Conservation (phyloP, 2,797 vertebrate genomes). For the Cephalopachus bancanus region DNA sequence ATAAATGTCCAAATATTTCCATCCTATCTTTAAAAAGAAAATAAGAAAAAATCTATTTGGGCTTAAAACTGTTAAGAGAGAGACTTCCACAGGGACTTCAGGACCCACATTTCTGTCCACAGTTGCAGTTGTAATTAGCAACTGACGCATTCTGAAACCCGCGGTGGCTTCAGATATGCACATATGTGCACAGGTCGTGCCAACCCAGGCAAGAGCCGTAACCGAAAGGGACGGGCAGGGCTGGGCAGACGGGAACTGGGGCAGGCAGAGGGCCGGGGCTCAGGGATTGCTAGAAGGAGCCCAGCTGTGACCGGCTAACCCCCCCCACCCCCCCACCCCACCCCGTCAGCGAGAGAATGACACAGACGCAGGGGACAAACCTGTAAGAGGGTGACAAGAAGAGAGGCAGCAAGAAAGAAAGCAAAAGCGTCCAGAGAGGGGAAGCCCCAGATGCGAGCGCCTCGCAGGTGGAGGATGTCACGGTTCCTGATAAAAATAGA, state of each 20-base stretch:
- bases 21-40: not conserved
- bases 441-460: slow-evolving; percentile 69
- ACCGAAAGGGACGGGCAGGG: not conserved
- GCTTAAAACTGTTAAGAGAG: slow-evolving; percentile 33
- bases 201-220: not conserved
- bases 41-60: not conserved
- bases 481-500: slow-evolving; percentile 77
- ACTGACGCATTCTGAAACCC: slow-evolving; percentile 72
- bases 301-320: slow-evolving; percentile 60
- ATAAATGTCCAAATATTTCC: not conserved
- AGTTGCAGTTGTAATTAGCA: slow-evolving; percentile 46
- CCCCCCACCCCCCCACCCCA: too few relatives aligned
- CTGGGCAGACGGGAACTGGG: slow-evolving; percentile 58
- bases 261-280: not conserved
- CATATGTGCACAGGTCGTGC: not conserved
- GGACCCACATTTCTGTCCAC: not conserved
- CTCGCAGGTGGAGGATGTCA: slow-evolving; percentile 73
- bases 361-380: slow-evolving; percentile 44
- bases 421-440: not conserved
- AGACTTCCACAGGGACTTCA: not conserved
- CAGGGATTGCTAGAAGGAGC: slow-evolving; percentile 65
- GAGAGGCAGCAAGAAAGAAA: slow-evolving; percentile 50
- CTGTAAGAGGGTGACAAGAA: slow-evolving; percentile 1
- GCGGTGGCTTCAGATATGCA: slow-evolving; percentile 15
- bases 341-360: slow-evolving; percentile 25